Base-by-base conservation (phyloP, 1,140 invertebrate genomes). In the Nylanderia fulva region DNA sequence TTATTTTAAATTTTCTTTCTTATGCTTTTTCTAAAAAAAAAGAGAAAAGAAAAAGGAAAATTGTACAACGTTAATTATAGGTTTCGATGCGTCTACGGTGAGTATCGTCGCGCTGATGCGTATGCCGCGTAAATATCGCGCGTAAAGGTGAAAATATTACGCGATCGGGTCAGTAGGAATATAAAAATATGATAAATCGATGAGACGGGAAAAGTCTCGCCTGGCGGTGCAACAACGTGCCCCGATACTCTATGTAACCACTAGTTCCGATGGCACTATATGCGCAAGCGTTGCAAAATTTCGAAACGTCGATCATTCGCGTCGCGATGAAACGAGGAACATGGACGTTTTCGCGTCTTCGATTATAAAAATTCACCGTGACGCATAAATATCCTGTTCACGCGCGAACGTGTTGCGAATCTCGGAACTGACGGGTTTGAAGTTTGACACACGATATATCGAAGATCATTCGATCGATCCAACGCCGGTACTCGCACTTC, bases 141-240 rank as follows among this genome's bases (percentile, higher is more conserved):
- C 66, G 66, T 82, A 82, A 82, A 82, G 66, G 77, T 82, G 77
- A 82, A 82, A 82, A 82, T 82, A 82, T 82, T 82, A 82, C 77
- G 64, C 52, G 77, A 82, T 82, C 77, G 77, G 77, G 77, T 82
- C 77, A 71, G 52, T 52, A 82, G n/a, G 66, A 82, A 72, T 82
- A 82, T 82, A 82, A 82, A 82, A 82, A 82, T 82, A 82, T 82
- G 71, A 82, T 58, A 52, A 68, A 82, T 82, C 77, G 77, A 82
- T 82, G 66, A 39, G 2, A 60, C 60, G 52, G 66, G 66, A 72
- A 60, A 82, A 82, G 36, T 82, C 66, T 54, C 36, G 60, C 54
- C 52, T 39, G 39, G 29, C 48, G 63, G 36, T 18, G 64, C 52
- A 71, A 71, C 24, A 24, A 56, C 48, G 66, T 52, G 52, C 36